These are phyloP conservation scores for Lasioglossum lativentre DNA, from an alignment of 2,888 invertebrate species.

Conservation along the genomic window DNA sequence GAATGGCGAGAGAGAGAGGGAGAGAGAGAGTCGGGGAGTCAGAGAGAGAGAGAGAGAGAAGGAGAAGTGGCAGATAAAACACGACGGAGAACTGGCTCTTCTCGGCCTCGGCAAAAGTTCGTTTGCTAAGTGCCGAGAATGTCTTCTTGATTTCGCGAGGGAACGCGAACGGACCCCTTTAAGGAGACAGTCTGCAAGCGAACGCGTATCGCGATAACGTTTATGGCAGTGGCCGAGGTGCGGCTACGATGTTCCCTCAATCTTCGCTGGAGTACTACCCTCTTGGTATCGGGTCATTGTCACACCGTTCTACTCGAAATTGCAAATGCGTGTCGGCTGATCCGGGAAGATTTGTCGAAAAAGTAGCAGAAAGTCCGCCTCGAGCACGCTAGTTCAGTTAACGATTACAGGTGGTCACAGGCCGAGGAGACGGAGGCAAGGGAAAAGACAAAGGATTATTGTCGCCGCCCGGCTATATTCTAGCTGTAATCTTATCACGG, in stretches of 20 bases:
- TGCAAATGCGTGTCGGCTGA: background rate
- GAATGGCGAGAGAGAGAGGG: background rate
- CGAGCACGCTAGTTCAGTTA: background rate
- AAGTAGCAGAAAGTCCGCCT: background rate
- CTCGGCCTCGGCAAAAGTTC: constrained; percentile 25
- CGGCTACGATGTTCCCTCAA: constrained; percentile 41
- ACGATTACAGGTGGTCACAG: constrained; percentile 21
- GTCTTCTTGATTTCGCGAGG: constrained; percentile 46
- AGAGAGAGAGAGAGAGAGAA: background rate
- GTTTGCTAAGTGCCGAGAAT: constrained; percentile 39
- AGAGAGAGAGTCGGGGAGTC: background rate
- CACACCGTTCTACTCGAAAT: constrained; percentile 23
- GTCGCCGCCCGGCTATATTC: background rate
- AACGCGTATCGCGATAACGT: constrained; percentile 56
- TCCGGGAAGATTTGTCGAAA: constrained; percentile 14
- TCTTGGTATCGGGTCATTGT: constrained; percentile 39
- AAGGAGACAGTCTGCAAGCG: constrained; percentile 22
- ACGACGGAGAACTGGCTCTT: background rate
- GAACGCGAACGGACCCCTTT: constrained; percentile 36
- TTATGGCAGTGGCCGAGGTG: constrained; percentile 52
- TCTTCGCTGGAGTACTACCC: constrained; percentile 30
- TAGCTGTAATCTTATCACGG: constrained; percentile 7
- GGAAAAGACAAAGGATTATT: constrained; percentile 16
- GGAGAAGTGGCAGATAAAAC: constrained; percentile 24
- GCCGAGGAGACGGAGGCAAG: background rate